These are phyloP conservation scores for Leptopterna dolabrata DNA, from an alignment of 2,888 invertebrate genomes.

Conservation along the genomic window DNA sequence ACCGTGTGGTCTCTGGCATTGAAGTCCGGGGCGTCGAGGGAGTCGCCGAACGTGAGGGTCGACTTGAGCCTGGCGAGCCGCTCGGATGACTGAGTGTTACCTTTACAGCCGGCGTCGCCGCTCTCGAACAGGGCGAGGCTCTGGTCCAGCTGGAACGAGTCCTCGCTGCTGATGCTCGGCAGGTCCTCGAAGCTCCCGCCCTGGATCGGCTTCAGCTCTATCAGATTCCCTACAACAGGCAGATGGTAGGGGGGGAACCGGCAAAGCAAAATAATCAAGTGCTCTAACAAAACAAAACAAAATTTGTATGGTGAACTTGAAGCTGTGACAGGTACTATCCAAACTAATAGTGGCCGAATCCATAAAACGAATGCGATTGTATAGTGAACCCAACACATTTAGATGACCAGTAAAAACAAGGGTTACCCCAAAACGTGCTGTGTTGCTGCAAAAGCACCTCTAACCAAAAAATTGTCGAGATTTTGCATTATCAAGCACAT, in stretches of 20 bases:
- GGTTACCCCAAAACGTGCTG: neutral
- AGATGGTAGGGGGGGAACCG: neutral
- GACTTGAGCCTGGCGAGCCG: constrained; percentile 63
- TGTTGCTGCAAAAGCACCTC: neutral
- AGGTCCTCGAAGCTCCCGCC: constrained; percentile 58
- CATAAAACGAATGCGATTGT: neutral
- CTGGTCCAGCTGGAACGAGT: constrained; percentile 59
- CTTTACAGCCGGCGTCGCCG: neutral
- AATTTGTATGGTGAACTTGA: neutral
- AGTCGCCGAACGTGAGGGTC: constrained; percentile 63
- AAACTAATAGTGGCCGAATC: neutral
- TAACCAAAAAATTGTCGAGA: neutral
- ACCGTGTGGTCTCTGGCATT: constrained; percentile 64
- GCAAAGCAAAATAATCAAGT: constrained; percentile 36
- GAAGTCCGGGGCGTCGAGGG: constrained; percentile 64
- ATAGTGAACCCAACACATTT: too few relatives aligned
- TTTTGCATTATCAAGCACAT: too few relatives aligned
- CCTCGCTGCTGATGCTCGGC: constrained; percentile 60
- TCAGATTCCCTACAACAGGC: constrained; percentile 57
- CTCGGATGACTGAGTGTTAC: constrained; percentile 53
- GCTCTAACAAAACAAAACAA: neutral
- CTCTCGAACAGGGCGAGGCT: constrained; percentile 59
- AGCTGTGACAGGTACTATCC: neutral
- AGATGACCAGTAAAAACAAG: neutral
- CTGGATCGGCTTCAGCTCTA: constrained; percentile 60